Evolutionary conservation across 2,797 vertebrate genomes (phyloP).

Genomic region (Limnodromus scolopaceus): DNA sequence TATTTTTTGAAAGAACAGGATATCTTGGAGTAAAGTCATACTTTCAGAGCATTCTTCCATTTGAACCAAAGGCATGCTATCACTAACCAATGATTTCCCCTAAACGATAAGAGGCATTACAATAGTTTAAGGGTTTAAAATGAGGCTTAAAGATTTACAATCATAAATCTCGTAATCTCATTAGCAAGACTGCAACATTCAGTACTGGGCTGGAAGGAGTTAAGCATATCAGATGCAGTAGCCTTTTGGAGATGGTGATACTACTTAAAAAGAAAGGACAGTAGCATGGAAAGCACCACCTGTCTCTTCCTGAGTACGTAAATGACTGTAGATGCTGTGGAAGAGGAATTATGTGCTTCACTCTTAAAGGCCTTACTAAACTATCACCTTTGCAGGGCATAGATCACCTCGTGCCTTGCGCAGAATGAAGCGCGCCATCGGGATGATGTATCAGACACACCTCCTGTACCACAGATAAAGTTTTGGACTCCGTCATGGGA

Average conservation of each 20-base stretch:
- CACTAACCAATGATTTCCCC: background rate
- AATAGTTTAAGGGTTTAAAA: conserved; percentile 23
- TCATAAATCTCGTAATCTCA: conserved; percentile 40
- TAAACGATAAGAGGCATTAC: conserved; percentile 10
- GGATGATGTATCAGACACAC: background rate
- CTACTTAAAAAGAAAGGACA: background rate
- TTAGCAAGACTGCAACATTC: background rate
- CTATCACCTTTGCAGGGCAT: background rate
- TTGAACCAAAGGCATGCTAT: background rate
- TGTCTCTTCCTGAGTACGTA: background rate
- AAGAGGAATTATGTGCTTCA: background rate
- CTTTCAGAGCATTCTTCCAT: background rate
- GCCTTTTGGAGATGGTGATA: background rate
- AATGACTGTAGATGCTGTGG: accelerated
- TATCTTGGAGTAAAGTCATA: background rate
- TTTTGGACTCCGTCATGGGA: background rate
- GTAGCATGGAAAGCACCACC: background rate
- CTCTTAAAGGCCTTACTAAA: background rate
- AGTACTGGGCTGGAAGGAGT: conserved; percentile 19
- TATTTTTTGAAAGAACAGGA: background rate
- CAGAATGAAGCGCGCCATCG: background rate
- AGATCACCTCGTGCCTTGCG: background rate
- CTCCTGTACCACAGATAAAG: background rate
- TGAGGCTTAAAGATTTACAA: conserved; percentile 7
- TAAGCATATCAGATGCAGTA: background rate